These are phyloP conservation scores for Melieria omissa DNA, from an alignment of 2,888 invertebrate genomes.

Conservation along the genomic window DNA sequence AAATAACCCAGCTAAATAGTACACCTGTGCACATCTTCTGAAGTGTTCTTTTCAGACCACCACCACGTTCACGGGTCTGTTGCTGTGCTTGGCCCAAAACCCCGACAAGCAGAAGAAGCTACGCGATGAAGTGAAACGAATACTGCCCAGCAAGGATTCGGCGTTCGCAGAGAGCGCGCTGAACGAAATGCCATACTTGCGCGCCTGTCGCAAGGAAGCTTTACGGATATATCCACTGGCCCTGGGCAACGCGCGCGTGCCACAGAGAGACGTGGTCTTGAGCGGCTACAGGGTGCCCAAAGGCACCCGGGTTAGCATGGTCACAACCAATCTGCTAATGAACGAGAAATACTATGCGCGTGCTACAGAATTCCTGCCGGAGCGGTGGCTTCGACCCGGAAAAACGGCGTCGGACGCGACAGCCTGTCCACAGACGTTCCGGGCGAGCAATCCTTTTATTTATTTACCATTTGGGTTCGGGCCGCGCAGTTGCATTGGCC, in stretches of 20 bases:
- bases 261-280: slow-evolving; percentile 71
- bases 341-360: slow-evolving; percentile 67
- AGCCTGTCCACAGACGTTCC: slow-evolving; percentile 37
- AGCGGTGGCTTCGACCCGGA: slow-evolving; percentile 44
- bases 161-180: slow-evolving; percentile 67
- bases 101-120: slow-evolving; percentile 74
- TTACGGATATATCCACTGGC: slow-evolving; percentile 73
- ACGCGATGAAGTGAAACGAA: slow-evolving; percentile 69
- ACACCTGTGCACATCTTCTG: neutral
- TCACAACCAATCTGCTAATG: slow-evolving; percentile 69
- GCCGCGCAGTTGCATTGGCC: slow-evolving; percentile 77
- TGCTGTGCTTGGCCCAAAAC: slow-evolving; percentile 70
- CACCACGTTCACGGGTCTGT: slow-evolving; percentile 46
- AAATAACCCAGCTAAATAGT: slow-evolving; percentile 50
- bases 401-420: neutral
- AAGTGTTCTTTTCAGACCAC: slow-evolving; percentile 58
- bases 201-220: slow-evolving; percentile 80
- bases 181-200: slow-evolving; percentile 72
- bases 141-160: slow-evolving; percentile 63
- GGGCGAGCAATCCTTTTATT: slow-evolving; percentile 46
- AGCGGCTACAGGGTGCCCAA: slow-evolving; percentile 75
- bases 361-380: slow-evolving; percentile 42
- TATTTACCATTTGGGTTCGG: slow-evolving; percentile 78
- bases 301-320: slow-evolving; percentile 77
- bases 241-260: slow-evolving; percentile 70